These are phyloP conservation scores for Callionymus lyra DNA, from an alignment of 2,113 vertebrate genomes.

Conservation along the genomic window DNA sequence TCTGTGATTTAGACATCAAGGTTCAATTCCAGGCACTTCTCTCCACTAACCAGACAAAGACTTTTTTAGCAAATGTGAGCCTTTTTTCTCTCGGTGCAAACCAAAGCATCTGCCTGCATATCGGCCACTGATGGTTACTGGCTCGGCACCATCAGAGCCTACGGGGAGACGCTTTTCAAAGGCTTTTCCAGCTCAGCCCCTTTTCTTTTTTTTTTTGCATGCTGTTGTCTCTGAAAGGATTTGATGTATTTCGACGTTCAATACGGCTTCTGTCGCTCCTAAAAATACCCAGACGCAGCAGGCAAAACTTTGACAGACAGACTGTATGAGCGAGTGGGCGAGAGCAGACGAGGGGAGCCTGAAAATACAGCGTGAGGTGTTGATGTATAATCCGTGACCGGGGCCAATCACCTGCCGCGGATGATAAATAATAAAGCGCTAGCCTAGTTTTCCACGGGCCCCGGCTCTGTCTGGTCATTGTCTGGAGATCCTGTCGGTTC, in stretches of 20 bases:
- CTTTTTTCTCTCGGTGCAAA: conserved; percentile 28
- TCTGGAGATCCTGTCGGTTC: conserved; percentile 20
- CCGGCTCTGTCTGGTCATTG: not conserved
- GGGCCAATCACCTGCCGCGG: conserved; percentile 1
- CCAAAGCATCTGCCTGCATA: conserved; percentile 35
- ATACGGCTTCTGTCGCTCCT: conserved; percentile 17
- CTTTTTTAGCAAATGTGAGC: conserved; percentile 45
- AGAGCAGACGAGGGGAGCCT: not conserved
- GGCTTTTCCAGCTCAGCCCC: conserved; percentile 30
- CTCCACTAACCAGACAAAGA: too few species aligned
- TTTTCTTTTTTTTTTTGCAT: conserved; percentile 44
- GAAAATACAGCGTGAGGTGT: conserved; percentile 1
- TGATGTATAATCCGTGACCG: not conserved
- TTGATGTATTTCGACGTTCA: conserved; percentile 33
- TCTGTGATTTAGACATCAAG: too few species aligned
- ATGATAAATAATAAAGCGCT: conserved; percentile 30
- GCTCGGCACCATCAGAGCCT: conserved; percentile 29
- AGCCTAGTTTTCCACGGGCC: conserved; percentile 34
- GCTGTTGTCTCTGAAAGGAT: conserved; percentile 34
- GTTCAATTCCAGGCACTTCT: too few species aligned
- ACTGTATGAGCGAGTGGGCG: not conserved
- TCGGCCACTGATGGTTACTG: conserved; percentile 38
- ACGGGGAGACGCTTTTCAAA: conserved; percentile 41
- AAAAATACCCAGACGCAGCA: conserved; percentile 21
- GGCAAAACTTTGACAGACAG: not conserved